These are phyloP conservation scores for Pachyuromys duprasi DNA, from an alignment of 2,797 vertebrate genomes.

Conservation along the genomic window DNA sequence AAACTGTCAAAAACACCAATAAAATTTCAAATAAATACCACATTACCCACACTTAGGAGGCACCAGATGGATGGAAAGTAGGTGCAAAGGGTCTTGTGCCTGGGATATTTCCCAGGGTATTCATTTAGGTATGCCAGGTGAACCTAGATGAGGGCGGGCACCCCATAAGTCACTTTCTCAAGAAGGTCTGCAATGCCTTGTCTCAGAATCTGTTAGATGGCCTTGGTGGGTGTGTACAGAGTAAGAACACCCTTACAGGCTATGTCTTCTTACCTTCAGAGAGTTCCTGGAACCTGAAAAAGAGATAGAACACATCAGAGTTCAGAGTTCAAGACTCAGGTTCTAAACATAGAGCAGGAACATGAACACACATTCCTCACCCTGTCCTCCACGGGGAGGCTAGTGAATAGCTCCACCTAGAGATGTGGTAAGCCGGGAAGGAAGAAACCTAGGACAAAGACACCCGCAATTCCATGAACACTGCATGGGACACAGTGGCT, in stretches of 20 bases:
- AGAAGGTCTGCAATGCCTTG: fast-evolving
- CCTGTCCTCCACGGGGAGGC: background rate
- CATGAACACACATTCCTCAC: background rate
- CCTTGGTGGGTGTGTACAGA: background rate
- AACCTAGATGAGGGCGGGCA: fast-evolving
- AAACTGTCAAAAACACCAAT: background rate
- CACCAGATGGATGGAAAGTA: background rate
- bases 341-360: fast-evolving
- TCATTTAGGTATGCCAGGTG: background rate
- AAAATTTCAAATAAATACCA: background rate
- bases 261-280: slow-evolving; percentile 90
- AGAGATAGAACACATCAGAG: background rate
- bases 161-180: background rate
- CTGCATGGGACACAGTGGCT: fast-evolving
- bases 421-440: background rate
- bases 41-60: background rate
- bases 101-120: fast-evolving
- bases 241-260: background rate
- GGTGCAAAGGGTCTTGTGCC: fast-evolving
- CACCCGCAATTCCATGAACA: background rate
- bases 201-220: background rate
- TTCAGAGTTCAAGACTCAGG: background rate
- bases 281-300: slow-evolving; percentile 92
- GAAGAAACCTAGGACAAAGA: background rate
- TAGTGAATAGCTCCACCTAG: too few species aligned